Base-by-base conservation (phyloP, 2,888 invertebrate species). In the Theretra japonica region DNA sequence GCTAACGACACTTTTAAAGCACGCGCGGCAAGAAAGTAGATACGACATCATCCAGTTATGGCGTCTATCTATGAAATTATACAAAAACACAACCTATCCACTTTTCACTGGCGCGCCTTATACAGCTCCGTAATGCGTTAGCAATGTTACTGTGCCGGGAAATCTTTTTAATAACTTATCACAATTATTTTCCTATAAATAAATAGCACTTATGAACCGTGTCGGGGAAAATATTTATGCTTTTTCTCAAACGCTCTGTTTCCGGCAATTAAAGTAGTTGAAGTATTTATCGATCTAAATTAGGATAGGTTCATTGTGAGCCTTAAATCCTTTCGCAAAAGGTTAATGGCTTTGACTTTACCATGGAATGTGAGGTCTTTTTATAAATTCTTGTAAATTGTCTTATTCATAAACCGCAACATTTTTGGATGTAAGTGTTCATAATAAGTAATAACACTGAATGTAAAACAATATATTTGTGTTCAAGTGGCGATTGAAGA, bases 61-160 rank as follows among this genome's bases (percentile, higher is more conserved):
- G 88, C 81, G 76, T 82, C 83, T 82, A 85, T 88, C 86, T 90
- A 88, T 88, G 87, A 90, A 90, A 91, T 90, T 90, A 87, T 91
- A 85, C 87, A 91, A 91, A 91, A 90, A 81, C 77, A 77, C 78
- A 82, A 80, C 79, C 75, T 75, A 83, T 82, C 86, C 75, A 83
- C 89, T 89, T 93, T 93, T 91, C 91, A 88, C 91, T 88, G 80
- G 75, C 86, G 84, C 80, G 74, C 93, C 93, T 85, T 93, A 86
- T 91, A 89, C 75, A 88, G 90, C 78, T 79, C 73, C 79, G 79
- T 81, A 82, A 84, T 85, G 83, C 83, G 84, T 87, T 83, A 84
- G 86, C 83, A 85, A 89, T 90, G 86, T 78, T 72, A 86, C 83
- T 85, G 84, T 84, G 88, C 84, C 88, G 86, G 88, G 89, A 89